Base-by-base conservation (phyloP, 2,888 invertebrate genomes). In the Pterostichus niger region DNA sequence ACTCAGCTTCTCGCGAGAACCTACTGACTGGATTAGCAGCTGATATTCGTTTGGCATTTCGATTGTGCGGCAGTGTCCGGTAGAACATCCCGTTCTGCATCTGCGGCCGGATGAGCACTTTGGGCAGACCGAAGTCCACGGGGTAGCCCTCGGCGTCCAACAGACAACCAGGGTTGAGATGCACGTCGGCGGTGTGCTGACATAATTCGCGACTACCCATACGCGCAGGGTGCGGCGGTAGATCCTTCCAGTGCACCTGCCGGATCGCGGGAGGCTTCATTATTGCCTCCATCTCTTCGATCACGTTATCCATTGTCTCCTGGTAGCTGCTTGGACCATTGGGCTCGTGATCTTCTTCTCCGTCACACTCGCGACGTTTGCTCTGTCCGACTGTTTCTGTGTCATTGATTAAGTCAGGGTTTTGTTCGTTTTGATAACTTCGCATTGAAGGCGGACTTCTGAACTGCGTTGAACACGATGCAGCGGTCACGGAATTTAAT, bases 391-490 rank as follows among this genome's bases (percentile, higher is more conserved):
- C 91, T 85, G 91, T 94, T 90, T 95, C 95, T 86, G 94, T 94
- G 88, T 95, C 95, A 90, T 94, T 95, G 88, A 96, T 94, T 88
- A 96, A 91, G 90, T 96, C 95, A 81, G 95, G 95, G 90, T 95
- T 95, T 89, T 94, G 94, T 88, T 95, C 95, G 86, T 88, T 85
- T 84, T 89, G 90, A 86, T 91, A 92, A 84, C 90, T 91, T 82
- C 91, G 89, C 85, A 92, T 85, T 0, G 91, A 90, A 0, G 92
- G 91, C 77, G 94, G 94, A 87, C 93, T 92, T 79, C 91, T 90
- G 84, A 91, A 90, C 81, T 91, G 92, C 90, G 92, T 92, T 87
- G 91, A 91, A 84, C 82, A 86, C 84, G 59, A 86, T 82, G 86
- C 85, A 24, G 88, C 86, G 9, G 88, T 87, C 35, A 89, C 86